Base-by-base conservation (phyloP, 2,888 invertebrate genomes). In the Pecten maximus region DNA sequence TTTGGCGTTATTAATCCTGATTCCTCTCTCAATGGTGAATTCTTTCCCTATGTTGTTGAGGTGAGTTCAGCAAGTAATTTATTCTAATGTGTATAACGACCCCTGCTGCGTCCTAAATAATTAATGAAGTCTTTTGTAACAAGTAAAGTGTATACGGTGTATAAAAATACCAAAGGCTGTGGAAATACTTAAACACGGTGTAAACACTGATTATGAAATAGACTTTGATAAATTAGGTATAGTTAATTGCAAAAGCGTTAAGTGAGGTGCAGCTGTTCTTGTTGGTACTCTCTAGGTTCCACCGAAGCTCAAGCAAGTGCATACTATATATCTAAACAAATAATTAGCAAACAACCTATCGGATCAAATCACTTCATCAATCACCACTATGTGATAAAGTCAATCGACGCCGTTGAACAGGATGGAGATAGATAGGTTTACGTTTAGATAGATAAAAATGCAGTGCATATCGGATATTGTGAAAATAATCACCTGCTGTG, bases 201-300 rank as follows among this genome's bases (percentile, higher is more conserved):
- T 35, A 74, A 74, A 74, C 74, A 74, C 3, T 74, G 74, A 74
- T 74, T 74, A 74, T 74, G 15, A 74, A 74, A 12, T 74, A 74
- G 74, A 74, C 23, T 74, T 74, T 74, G 28, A 74, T 74, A 74
- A 74, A 74, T 74, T 74, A 35, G 35, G 35, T 35, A 74, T 35
- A 35, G 28, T 28, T 74, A 74, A 74, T 74, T 74, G 74, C 19
- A 35, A 60, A 74, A 74, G 74, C 74, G 28, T 74, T 74, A 10
- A 35, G 74, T 74, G 6, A 28, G 74, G 28, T 28, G 35, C 28
- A 74, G 74, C 74, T 74, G 74, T 74, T 74, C 54, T n/a, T 10
- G 28, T 74, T 35, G 28, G 74, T 35, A 15, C 74, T 35, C 35
- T 4, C 10, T 23, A 35, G 74, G 10, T 0, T 74, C 10, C 12